Evolutionary conservation across 2,888 invertebrate genomes (phyloP).

Genomic region (Parnassius smintheus): DNA sequence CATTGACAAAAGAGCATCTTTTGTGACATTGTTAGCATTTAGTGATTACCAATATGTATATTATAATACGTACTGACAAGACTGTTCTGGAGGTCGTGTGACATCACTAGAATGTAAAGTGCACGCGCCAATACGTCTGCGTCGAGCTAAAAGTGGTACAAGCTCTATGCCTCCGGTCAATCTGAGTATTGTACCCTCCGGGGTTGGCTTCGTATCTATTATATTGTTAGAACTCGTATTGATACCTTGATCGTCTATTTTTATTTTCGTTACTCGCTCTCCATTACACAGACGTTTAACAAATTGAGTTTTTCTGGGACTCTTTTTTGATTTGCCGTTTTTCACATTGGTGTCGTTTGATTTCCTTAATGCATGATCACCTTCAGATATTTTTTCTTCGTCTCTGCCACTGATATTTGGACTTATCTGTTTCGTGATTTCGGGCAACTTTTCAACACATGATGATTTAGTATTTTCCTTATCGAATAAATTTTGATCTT

Average conservation of each 20-base stretch:
- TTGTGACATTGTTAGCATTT: conserved; percentile 32
- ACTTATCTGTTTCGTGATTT: conserved; percentile 45
- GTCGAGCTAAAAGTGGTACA: conserved; percentile 87
- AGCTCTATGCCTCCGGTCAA: conserved; percentile 87
- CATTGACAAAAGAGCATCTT: conserved; percentile 37
- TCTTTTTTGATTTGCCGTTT: conserved; percentile 40
- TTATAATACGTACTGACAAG: conserved; percentile 63
- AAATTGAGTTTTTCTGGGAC: conserved; percentile 56
- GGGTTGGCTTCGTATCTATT: conserved; percentile 57
- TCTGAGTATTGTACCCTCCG: conserved; percentile 62
- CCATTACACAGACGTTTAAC: conserved; percentile 61
- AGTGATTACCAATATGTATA: conserved; percentile 18
- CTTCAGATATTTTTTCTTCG: conserved; percentile 27
- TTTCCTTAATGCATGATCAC: conserved; percentile 10
- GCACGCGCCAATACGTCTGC: conserved; percentile 77
- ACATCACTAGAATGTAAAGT: conserved; percentile 74
- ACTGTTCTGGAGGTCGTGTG: conserved; percentile 66
- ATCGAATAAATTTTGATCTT: conserved; percentile 38
- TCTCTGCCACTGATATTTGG: conserved; percentile 36
- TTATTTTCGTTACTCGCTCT: conserved; percentile 49
- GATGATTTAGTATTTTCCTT: conserved; percentile 53
- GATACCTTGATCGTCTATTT: conserved; percentile 46
- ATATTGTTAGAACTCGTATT: conserved; percentile 33
- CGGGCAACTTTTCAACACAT: conserved; percentile 57
- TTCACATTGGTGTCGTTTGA: conserved; percentile 27